Evolutionary conservation across 2,113 vertebrate species (phyloP).

Genomic region (Nematolebias whitei): DNA sequence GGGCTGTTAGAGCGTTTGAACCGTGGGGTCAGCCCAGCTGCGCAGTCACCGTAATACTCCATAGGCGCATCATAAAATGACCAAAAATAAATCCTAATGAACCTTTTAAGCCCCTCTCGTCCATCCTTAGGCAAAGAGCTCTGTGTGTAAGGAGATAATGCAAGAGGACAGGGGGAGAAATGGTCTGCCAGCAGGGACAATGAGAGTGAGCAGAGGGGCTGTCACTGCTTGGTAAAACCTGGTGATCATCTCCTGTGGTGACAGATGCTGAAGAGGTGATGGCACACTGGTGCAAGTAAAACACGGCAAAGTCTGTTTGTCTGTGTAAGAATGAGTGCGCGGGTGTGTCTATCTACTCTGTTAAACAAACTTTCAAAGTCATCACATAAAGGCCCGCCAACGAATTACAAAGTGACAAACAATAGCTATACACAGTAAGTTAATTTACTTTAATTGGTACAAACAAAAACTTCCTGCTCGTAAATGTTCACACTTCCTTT

Average conservation of each 20-base stretch:
- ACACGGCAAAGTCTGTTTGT: conserved; percentile 22
- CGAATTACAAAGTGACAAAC: conserved; percentile 8
- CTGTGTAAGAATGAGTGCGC: conserved; percentile 16
- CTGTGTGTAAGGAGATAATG: conserved; percentile 67
- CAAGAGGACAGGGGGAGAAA: conserved; percentile 70
- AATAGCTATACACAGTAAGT: not conserved
- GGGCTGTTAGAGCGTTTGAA: conserved; percentile 70
- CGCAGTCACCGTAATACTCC: conserved; percentile 44
- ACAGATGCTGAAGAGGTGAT: conserved; percentile 66
- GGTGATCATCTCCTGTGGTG: conserved; percentile 60
- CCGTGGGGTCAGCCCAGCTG: conserved; percentile 59
- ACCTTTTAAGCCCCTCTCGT: conserved; percentile 70
- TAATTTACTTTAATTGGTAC: not conserved
- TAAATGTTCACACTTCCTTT: conserved; percentile 15
- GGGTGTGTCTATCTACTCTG: conserved; percentile 2
- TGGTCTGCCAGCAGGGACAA: conserved; percentile 63
- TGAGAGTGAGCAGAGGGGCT: conserved; percentile 45
- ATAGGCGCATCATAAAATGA: conserved; percentile 64
- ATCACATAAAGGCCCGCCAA: conserved; percentile 5
- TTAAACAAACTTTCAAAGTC: conserved; percentile 10
- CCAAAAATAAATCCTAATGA: conserved; percentile 80
- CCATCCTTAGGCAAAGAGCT: conserved; percentile 46
- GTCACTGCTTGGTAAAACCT: conserved; percentile 60
- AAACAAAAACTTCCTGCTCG: conserved; percentile 17
- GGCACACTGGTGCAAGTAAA: conserved; percentile 29